Evolutionary conservation across 2,797 vertebrate species (phyloP), one percentile per base, ranked within the genome.

Genomic region (Microchirus variegatus): DNA sequence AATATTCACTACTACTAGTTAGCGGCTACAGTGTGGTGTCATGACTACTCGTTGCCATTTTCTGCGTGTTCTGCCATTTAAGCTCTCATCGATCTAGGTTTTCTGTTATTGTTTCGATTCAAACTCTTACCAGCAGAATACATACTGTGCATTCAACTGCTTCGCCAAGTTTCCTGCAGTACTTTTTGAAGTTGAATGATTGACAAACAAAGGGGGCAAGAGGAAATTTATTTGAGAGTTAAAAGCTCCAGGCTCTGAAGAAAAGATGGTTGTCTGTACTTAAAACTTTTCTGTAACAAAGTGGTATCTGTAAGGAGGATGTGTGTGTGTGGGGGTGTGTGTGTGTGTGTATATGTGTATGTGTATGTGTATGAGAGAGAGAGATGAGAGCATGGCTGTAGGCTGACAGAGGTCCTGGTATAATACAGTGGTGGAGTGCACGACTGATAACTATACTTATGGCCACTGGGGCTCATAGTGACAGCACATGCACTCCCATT

Each of bases 401-500:
- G 88, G 87, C 87, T 91, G 92, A 92, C 91, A 91, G 91, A 91
- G 90, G 90, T 92, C 90, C 89, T 89, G 84, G 78, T 91, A 92
- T 93, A 93, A 93, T 93, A 90, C 93, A 92, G 89, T 93, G 90
- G 85, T 82, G 81, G 86, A 90, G 88, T 87, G 89, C 85, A 87
- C 88, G 56, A 87, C 89, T 91, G 90, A 91, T 90, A 91, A 91
- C 91, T 91, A 88, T 93, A 92, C 91, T 91, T 92, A 93, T 91
- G 89, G 90, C 90, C 87, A 87, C 87, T 84, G 85, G 89, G 88
- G 90, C 91, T 92, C 87, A 83, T 90, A 92, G 90, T 93, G 92
- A 93, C 92, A 91, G 90, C 90, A 91, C 91, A 93, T 91, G 89
- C 89, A 89, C 90, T 91, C 85, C 87, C 83, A 92, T 93, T 93